These are phyloP conservation scores for Ochotona princeps DNA, from an alignment of 2,113 vertebrate genomes.

Conservation along the genomic window DNA sequence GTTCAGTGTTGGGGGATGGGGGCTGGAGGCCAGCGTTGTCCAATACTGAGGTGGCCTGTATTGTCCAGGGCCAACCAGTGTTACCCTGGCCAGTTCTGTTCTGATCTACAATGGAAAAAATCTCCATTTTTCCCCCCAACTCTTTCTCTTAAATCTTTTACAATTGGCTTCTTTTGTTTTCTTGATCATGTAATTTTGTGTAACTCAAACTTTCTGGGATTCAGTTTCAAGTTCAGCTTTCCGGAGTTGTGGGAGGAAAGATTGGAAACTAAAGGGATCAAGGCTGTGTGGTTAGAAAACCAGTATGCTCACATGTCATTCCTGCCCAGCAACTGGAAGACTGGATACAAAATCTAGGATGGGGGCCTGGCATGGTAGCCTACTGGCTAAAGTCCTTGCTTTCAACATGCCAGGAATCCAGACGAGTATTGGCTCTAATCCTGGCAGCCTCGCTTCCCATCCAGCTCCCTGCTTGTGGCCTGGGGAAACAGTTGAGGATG, in stretches of 20 bases:
- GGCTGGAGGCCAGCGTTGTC: too few species aligned
- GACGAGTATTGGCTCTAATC: too few species aligned
- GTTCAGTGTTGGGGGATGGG: not conserved
- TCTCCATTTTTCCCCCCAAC: not conserved
- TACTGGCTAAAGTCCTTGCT: too few species aligned
- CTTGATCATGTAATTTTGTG: not conserved
- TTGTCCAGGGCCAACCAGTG: not conserved
- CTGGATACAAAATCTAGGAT: not conserved
- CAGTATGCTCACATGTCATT: not conserved
- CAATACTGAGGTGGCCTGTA: too few species aligned
- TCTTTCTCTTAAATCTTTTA: not conserved
- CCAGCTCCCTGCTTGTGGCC: too few species aligned
- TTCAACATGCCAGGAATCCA: too few species aligned
- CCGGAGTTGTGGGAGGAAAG: not conserved
- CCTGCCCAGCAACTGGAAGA: not conserved
- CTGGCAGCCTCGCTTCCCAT: too few species aligned
- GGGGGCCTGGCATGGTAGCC: too few species aligned
- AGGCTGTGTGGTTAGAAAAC: not conserved
- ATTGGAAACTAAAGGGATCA: not conserved
- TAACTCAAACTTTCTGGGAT: not conserved
- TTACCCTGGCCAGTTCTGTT: not conserved
- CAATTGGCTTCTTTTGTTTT: not conserved
- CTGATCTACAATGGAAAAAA: not conserved
- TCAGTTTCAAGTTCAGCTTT: not conserved
- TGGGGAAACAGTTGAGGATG: too few species aligned